phyloP scores from a whole-genome alignment of 2,797 vertebrate genomes.

The Ctenopoma kingsleyae region DNA sequence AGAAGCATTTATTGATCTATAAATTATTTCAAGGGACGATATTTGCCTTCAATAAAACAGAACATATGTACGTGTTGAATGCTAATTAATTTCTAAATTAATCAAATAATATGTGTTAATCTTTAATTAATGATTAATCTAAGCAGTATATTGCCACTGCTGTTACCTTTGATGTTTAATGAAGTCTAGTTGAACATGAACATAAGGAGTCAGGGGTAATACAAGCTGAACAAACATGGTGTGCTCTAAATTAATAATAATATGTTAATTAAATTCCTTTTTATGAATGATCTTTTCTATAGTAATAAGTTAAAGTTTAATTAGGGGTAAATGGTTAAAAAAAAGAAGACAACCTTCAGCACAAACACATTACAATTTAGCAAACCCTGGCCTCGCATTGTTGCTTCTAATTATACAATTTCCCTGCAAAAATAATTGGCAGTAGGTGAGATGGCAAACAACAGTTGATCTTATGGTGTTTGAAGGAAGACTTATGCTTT shows the following conservation, averaged over 20 bases:
- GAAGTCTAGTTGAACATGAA: constrained; percentile 70
- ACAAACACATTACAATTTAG: constrained; percentile 63
- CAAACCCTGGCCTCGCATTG: constrained; percentile 48
- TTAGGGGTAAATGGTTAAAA: constrained; percentile 70
- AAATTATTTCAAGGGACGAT: not conserved
- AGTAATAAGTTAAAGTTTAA: constrained; percentile 82
- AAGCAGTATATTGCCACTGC: constrained; percentile 66
- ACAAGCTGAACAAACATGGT: constrained; percentile 72
- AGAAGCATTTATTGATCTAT: constrained; percentile 3
- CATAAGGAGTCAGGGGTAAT: constrained; percentile 69
- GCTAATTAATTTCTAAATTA: constrained; percentile 29
- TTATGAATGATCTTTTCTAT: constrained; percentile 77
- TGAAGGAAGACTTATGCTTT: constrained; percentile 33
- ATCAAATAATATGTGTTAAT: constrained; percentile 49
- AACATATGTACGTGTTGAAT: constrained; percentile 5
- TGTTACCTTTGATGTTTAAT: constrained; percentile 80
- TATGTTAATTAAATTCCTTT: constrained; percentile 81
- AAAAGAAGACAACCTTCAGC: constrained; percentile 70
- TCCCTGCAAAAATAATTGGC: constrained; percentile 59
- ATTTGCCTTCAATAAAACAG: constrained; percentile 12
- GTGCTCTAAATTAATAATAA: constrained; percentile 79
- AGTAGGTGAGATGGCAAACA: constrained; percentile 44
- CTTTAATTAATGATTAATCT: constrained; percentile 53
- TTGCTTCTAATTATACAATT: constrained; percentile 63
- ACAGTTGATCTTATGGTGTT: constrained; percentile 37